Evolutionary conservation across 2,888 invertebrate genomes (phyloP), one percentile per base, ranked within the genome.

Genomic region (Drosophila ustulata): DNA sequence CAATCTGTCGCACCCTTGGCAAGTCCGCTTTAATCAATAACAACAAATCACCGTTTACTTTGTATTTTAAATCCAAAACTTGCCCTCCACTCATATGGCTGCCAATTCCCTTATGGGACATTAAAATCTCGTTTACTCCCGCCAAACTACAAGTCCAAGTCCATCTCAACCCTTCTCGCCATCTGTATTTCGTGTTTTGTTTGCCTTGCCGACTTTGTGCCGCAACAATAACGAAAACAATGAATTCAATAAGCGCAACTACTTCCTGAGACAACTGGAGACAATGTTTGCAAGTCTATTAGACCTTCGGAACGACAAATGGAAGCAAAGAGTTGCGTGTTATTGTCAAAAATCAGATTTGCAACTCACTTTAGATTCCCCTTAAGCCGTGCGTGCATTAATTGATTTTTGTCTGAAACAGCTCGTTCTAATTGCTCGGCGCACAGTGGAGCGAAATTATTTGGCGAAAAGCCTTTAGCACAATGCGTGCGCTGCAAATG

Each of bases 21-120:
- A 13, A 85, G 91, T 86, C 86, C 80, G 82, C 71, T 87, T 82
- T 90, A 90, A 90, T 90, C 90, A 90, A 90, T 90, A 90, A 89
- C 82, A 90, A 89, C 90, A 90, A 90, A 91, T 90, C 90, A 89
- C 86, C 80, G 88, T 90, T 90, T 87, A 88, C 89, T 84, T 86
- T 89, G 82, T 81, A 81, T 89, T 88, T 84, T 66, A 82, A 89
- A 84, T 88, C 82, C 81, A 71, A 55, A 75, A 75, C 75, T 50
- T 70, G 8, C 34, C 11, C 55, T 28, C 11, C 52, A 52, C 43
- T 50, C 62, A 53, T 69, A 71, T 67, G 64, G 50, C 46, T 62
- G 45, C 25, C 25, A 80, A 90, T 91, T 91, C 90, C 91, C 90
- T 82, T 82, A 84, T 91, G 90, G 90, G 89, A 90, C 91, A 91